Base-by-base conservation (phyloP, 2,113 vertebrate species). In the Seriola quinqueradiata region DNA sequence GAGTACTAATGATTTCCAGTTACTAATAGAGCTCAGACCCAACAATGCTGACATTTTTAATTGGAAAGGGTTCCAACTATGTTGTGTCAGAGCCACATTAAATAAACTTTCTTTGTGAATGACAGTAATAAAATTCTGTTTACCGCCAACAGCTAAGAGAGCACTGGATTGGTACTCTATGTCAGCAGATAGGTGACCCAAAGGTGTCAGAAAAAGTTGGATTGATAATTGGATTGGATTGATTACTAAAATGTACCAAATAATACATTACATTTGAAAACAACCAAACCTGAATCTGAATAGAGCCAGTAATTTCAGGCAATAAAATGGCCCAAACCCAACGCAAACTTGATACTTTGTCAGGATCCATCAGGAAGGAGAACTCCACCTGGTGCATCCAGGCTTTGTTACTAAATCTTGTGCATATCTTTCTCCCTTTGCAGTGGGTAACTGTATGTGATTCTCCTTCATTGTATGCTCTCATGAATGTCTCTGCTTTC, bases 401-500 rank as follows among this genome's bases (percentile, higher is more conserved):
- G 25, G 10, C 10, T 12, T 74, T 63, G 14, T 40, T 5, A 65
- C 5, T 32, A 8, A n/a, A 50, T 42, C 8, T 61, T 63, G 23
- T 79, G 11, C 19, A 25, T 34, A 2, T 44, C 17, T 46, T 11
- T 65, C 32, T 55, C 4, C 23, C 75, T 48, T 71, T 50, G 13
- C 40, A 61, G 34, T 48, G 19, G 21, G 59, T 70, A 55, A 28
- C 19, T 58, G 67, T 38, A 12, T 60, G n/a, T 79, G 61, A 11
- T 71, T 12, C 42, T 59, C 48, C 44, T 59, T 70, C 46, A 42
- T 28, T 38, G 1, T 40, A 44, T 46, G 19, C 23, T 72, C 5
- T 65, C 54, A 5, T 72, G 19, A 38, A 54, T 13, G 58, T 60
- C 94, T 96, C 95, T 96, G 95, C 95, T 96, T 96, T 95, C 94